phyloP scores from a whole-genome alignment of 2,113 vertebrate genomes.

The Silurus meridionalis region DNA sequence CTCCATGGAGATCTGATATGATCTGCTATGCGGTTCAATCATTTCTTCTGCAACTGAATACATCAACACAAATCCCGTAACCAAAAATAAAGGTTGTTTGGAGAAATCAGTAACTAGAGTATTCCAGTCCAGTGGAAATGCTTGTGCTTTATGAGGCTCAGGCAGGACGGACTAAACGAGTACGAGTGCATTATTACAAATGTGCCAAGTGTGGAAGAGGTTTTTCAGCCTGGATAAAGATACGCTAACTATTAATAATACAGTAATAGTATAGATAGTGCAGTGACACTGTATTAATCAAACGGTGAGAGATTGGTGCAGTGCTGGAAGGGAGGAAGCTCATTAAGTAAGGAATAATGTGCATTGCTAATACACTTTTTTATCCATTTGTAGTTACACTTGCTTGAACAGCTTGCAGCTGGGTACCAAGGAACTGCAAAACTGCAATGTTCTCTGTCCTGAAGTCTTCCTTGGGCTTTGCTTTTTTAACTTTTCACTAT shows the following conservation, averaged over 20 bases:
- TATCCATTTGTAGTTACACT: neutral
- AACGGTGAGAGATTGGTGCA: neutral
- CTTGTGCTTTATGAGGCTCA: neutral
- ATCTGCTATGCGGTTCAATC: too few relatives aligned
- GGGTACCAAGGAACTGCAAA: neutral
- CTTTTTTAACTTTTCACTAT: neutral
- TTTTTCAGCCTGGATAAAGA: neutral
- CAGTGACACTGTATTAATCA: neutral
- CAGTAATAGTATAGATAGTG: neutral
- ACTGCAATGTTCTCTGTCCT: neutral
- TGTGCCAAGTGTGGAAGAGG: neutral
- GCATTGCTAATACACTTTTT: neutral
- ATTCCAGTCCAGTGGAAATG: neutral
- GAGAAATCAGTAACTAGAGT: neutral
- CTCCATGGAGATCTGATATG: neutral
- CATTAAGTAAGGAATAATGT: neutral
- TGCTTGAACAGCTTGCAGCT: neutral
- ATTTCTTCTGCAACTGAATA: neutral
- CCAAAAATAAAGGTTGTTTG: too few relatives aligned
- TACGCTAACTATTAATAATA: neutral
- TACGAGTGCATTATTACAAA: neutral
- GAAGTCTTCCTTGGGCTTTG: neutral
- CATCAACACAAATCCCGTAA: neutral
- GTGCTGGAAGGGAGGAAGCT: neutral
- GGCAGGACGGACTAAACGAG: neutral